These are phyloP conservation scores for Drosophila maculinotata DNA, from an alignment of 2,888 invertebrate species.

Conservation along the genomic window DNA sequence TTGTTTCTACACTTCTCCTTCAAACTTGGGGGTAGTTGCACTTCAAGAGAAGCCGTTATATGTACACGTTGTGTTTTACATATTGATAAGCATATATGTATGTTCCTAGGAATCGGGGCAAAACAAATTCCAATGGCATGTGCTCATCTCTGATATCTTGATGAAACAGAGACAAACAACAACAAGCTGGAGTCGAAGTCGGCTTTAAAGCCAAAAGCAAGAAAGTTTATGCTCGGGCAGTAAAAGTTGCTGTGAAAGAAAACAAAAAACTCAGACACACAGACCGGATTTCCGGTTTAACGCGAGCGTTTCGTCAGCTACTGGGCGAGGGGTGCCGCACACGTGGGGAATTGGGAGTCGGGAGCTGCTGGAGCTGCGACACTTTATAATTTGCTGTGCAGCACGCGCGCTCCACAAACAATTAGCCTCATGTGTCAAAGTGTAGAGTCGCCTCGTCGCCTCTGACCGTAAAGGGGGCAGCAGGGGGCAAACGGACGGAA, in stretches of 20 bases:
- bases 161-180: constrained; percentile 39
- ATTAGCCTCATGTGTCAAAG: constrained; percentile 78
- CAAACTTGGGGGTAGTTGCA: constrained; percentile 27
- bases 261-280: constrained; percentile 40
- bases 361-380: constrained; percentile 50
- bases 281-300: constrained; percentile 73
- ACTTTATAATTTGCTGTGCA: constrained; percentile 69
- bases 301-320: constrained; percentile 25
- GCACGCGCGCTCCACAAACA: constrained; percentile 64
- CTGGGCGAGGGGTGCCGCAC: neutral
- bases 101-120: constrained; percentile 1
- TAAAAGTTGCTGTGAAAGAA: constrained; percentile 60
- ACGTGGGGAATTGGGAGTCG: constrained; percentile 15
- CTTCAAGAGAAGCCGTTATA: constrained; percentile 56
- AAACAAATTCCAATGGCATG: constrained; percentile 56
- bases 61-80: constrained; percentile 18
- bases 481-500: constrained; percentile 47
- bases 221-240: constrained; percentile 58
- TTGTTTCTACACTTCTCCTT: neutral
- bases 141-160: constrained; percentile 45
- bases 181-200: constrained; percentile 16
- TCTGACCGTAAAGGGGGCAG: too few species aligned
- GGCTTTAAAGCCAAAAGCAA: constrained; percentile 28
- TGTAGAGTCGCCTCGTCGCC: constrained; percentile 36
- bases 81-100: constrained; percentile 48